These are phyloP conservation scores for Gonatopus flavifemur DNA, from an alignment of 1,140 invertebrate genomes.

Conservation along the genomic window DNA sequence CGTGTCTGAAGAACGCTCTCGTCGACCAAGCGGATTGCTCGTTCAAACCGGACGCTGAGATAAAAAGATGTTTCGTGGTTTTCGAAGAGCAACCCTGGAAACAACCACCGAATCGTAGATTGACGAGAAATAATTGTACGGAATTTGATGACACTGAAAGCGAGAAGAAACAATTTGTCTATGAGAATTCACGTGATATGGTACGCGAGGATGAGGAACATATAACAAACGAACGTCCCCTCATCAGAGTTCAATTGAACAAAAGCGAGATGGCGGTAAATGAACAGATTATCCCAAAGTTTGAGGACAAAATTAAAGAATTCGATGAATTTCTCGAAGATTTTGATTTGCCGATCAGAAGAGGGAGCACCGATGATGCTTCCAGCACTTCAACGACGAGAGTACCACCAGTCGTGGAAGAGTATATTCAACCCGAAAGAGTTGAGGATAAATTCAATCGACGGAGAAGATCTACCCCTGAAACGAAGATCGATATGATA, in stretches of 20 bases:
- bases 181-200: no score
- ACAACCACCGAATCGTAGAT: conserved; percentile 29
- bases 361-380: conserved; percentile 8
- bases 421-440: conserved; percentile 22
- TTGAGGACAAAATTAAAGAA: conserved; percentile 45
- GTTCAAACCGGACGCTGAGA: conserved; percentile 34
- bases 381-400: conserved; percentile 15
- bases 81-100: conserved; percentile 49
- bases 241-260: conserved; percentile 20
- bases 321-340: conserved; percentile 51
- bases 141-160: conserved; percentile 32
- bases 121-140: conserved; percentile 51
- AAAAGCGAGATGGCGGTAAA: conserved; percentile 20
- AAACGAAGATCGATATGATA: no score
- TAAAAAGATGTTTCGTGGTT: conserved; percentile 42
- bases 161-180: no score
- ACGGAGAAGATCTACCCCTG: background rate
- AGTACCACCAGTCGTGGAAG: conserved; percentile 20
- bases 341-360: conserved; percentile 40
- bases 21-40: conserved; percentile 42
- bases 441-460: conserved; percentile 6
- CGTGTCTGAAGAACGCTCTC: conserved; percentile 41
- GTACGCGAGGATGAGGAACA: conserved; percentile 34
- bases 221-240: conserved; percentile 26
- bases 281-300: conserved; percentile 17